Percentiles rank a stretch among this genome's conserved stretches.
phyloP scores from a whole-genome alignment of 30 jellyfish, hydroid and myxozoan genomes.

The Phacellophora camtschatica region DNA sequence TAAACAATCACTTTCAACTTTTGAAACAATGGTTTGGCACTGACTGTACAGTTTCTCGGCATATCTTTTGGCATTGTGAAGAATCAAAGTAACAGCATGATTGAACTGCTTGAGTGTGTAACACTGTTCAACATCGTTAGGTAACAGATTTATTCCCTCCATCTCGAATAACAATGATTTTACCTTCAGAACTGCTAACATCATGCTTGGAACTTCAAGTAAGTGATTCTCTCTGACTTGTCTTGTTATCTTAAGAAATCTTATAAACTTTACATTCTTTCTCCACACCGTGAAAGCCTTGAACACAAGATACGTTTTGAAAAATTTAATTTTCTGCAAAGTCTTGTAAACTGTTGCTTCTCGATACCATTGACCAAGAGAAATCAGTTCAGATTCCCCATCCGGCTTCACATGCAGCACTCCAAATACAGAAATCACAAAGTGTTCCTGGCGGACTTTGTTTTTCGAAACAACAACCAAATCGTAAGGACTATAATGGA shows the following conservation, averaged over 20 bases:
- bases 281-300: constrained; percentile 67
- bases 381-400: constrained; percentile 73
- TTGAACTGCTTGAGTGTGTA: constrained; percentile 34
- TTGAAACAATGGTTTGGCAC: constrained; percentile 34
- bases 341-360: constrained; percentile 69
- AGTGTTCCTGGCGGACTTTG: constrained; percentile 65
- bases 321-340: constrained; percentile 29
- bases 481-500: constrained; percentile 58
- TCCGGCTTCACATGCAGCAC: constrained; percentile 68
- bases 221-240: constrained; percentile 28
- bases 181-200: constrained; percentile 33
- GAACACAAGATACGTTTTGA: constrained; percentile 35
- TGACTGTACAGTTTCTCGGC: constrained; percentile 30
- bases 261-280: constrained; percentile 13
- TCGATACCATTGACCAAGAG: constrained; percentile 86
- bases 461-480: constrained; percentile 59
- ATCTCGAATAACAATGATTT: constrained; percentile 53
- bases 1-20: constrained; percentile 46
- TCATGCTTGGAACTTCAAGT: constrained; percentile 70
- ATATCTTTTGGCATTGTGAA: constrained; percentile 28
- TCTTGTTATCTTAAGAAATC: constrained; percentile 35
- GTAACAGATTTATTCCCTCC: constrained; percentile 45
- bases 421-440: constrained; percentile 81
- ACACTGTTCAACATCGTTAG: constrained; percentile 13
- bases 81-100: not conserved